Percentiles rank a stretch among this genome's conserved stretches.
These are phyloP conservation scores for Azemiops feae DNA, from an alignment of 2,113 vertebrate genomes.

Conservation along the genomic window DNA sequence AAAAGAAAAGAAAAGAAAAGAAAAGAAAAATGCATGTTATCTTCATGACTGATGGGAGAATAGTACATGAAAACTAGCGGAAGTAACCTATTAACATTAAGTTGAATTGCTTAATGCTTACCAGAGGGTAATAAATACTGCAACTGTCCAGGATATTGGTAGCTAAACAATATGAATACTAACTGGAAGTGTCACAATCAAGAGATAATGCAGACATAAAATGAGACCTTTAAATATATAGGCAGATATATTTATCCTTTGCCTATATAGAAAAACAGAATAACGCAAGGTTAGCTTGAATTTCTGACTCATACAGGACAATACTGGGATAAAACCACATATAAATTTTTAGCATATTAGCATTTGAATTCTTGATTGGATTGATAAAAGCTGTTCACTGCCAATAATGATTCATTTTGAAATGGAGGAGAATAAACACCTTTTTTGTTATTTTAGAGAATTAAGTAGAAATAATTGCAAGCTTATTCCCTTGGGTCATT, in stretches of 20 bases:
- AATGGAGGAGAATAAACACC: neutral
- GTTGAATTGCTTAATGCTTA: neutral
- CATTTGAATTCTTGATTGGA: neutral
- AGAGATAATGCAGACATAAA: neutral
- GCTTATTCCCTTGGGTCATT: neutral
- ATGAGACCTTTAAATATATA: neutral
- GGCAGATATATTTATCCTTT: neutral
- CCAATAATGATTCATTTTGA: neutral
- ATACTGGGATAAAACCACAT: neutral
- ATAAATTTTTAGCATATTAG: neutral
- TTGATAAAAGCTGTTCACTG: neutral
- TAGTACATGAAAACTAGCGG: neutral
- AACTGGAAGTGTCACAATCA: neutral
- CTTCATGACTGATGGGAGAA: conserved; percentile 28
- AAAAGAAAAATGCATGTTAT: conserved; percentile 15
- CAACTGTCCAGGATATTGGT: neutral
- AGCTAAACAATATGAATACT: neutral
- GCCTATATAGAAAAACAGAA: neutral
- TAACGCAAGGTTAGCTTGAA: neutral
- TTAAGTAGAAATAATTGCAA: neutral
- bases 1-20: neutral
- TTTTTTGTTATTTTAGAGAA: neutral
- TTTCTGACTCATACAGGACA: neutral
- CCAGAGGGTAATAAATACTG: neutral
- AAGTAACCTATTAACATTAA: conserved; percentile 12